A percentile compares a stretch with the other conserved stretches of the same genome.
phyloP scores from a whole-genome alignment of 2,797 vertebrate genomes.

The Thaleichthys pacificus region DNA sequence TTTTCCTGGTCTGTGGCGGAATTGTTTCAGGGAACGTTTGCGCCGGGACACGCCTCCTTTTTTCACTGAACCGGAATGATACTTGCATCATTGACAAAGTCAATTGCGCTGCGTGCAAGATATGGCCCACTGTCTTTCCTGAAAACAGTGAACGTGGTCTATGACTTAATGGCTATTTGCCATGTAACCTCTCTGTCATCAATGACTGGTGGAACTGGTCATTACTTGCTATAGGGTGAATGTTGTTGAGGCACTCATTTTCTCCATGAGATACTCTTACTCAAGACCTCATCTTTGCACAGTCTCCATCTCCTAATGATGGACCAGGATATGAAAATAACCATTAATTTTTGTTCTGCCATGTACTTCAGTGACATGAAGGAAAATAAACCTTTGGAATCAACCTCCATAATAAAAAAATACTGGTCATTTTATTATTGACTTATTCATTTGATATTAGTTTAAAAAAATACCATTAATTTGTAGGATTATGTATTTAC shows the following conservation, averaged over 20 bases:
- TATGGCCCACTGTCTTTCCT: neutral
- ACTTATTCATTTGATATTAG: neutral
- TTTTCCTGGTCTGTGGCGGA: no score
- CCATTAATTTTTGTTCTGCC: neutral
- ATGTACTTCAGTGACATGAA: neutral
- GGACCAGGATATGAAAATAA: neutral
- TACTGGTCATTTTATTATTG: neutral
- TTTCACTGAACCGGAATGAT: no score
- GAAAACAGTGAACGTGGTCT: constrained; percentile 39
- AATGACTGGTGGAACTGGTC: constrained; percentile 32
- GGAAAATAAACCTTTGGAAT: neutral
- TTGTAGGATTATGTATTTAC: no score
- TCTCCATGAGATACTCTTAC: constrained; percentile 34
- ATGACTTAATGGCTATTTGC: constrained; percentile 51
- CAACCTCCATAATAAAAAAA: neutral
- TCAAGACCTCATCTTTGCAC: constrained; percentile 25
- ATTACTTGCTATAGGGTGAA: constrained; percentile 18
- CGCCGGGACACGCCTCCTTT: no score
- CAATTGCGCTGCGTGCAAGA: no score
- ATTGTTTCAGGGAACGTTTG: no score
- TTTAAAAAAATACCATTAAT: neutral
- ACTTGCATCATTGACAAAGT: no score
- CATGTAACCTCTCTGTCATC: constrained; percentile 45
- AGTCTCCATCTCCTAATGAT: neutral
- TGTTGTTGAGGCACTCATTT: constrained; percentile 31